phyloP scores from a whole-genome alignment of 2,888 invertebrate species.

The Salpingus planirostris region DNA sequence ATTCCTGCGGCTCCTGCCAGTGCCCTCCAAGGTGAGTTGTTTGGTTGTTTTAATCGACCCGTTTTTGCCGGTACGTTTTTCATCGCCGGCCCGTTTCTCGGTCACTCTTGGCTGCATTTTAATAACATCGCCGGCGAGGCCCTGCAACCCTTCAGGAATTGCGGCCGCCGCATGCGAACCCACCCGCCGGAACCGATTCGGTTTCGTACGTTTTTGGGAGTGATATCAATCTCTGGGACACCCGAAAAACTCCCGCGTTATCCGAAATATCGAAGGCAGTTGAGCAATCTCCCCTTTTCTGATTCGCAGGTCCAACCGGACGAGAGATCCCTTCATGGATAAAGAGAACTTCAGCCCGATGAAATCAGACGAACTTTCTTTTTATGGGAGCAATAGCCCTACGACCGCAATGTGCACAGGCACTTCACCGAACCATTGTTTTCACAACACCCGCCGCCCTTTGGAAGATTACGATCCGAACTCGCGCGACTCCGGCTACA shows the following conservation, averaged over 20 bases:
- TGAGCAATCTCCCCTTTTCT: neutral
- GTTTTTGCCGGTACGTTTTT: too few species aligned
- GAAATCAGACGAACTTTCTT: constrained; percentile 34
- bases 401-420: constrained; percentile 23
- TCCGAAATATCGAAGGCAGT: too few species aligned
- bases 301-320: constrained; percentile 5
- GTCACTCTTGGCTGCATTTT: constrained; percentile 5
- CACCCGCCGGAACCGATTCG: too few species aligned
- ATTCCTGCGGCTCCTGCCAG: constrained; percentile 39
- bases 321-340: constrained; percentile 17
- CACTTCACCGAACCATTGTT: constrained; percentile 26
- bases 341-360: constrained; percentile 35
- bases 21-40: constrained; percentile 37
- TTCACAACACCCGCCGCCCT: constrained; percentile 34
- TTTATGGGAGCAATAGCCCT: constrained; percentile 31
- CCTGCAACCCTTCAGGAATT: too few species aligned
- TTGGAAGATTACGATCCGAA: constrained; percentile 48
- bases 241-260: too few species aligned
- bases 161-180: too few species aligned
- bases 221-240: too few species aligned
- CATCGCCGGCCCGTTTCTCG: too few species aligned
- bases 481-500: constrained; percentile 53
- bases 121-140: too few species aligned
- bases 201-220: too few species aligned
- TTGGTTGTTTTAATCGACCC: too few species aligned